Evolutionary conservation across 2,113 vertebrate species (phyloP).

Genomic region (Pelecanoides urinatrix): DNA sequence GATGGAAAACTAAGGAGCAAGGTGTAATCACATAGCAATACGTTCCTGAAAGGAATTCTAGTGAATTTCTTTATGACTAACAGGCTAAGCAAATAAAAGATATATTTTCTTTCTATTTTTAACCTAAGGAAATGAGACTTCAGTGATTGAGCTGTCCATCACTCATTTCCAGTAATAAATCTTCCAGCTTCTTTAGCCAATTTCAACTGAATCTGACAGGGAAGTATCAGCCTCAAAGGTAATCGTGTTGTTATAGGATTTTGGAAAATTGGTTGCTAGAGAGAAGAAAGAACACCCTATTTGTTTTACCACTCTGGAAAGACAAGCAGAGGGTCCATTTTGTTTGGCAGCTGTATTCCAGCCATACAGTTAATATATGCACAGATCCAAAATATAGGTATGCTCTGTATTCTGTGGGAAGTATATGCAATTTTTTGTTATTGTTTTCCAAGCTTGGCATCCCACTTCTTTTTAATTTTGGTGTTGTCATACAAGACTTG

Average conservation of each 20-base stretch:
- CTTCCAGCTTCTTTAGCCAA: not conserved
- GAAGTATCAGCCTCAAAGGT: not conserved
- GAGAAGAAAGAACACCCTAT: not conserved
- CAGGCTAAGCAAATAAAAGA: not conserved
- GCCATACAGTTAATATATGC: not conserved
- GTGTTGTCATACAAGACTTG: slow-evolving; percentile 38
- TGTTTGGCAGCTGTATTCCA: not conserved
- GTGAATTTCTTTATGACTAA: not conserved
- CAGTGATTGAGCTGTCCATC: not conserved
- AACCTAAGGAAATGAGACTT: not conserved
- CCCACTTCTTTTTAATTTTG: not conserved
- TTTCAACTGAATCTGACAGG: not conserved
- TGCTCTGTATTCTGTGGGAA: not conserved
- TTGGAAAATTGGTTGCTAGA: not conserved
- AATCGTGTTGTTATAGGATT: not conserved
- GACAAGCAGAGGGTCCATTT: not conserved
- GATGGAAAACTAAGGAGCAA: not conserved
- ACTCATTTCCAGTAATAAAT: not conserved
- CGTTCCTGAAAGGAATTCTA: not conserved
- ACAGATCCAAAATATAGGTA: not conserved
- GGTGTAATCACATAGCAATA: not conserved
- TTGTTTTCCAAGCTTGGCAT: not conserved
- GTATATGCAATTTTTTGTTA: not conserved
- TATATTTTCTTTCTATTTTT: not conserved
- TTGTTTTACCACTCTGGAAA: not conserved